These are phyloP conservation scores for Cossypha caffra DNA, from an alignment of 2,797 vertebrate genomes.

Conservation along the genomic window DNA sequence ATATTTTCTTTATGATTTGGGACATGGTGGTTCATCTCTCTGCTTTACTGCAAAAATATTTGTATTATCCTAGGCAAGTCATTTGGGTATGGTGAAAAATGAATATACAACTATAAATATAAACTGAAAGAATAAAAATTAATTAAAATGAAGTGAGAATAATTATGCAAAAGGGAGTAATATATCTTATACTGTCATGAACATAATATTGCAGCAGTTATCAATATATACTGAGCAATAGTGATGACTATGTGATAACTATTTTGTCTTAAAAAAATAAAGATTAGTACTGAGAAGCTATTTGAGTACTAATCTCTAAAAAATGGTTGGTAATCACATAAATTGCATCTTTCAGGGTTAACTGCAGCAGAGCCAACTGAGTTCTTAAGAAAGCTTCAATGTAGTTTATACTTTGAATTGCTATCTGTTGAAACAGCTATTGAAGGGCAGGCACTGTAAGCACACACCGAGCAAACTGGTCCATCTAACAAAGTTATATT, in stretches of 20 bases:
- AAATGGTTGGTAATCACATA: neutral
- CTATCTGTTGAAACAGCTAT: neutral
- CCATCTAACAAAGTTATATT: neutral
- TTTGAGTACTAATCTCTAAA: neutral
- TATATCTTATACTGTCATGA: neutral
- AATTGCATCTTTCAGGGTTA: neutral
- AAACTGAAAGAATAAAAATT: neutral
- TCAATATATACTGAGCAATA: neutral
- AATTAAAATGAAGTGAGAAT: neutral
- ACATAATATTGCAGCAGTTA: neutral
- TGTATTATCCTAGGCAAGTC: neutral
- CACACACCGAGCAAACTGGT: rapidly evolving
- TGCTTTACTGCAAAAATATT: neutral
- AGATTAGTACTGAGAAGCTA: neutral
- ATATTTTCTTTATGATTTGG: neutral
- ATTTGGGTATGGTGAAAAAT: neutral
- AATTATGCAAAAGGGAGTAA: neutral
- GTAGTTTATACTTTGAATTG: neutral
- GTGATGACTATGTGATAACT: neutral
- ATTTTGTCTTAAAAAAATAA: neutral
- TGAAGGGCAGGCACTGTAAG: neutral
- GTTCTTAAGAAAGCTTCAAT: neutral
- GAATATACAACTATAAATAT: neutral
- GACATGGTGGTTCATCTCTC: rapidly evolving
- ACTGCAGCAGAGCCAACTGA: neutral